Percentiles rank a stretch among this genome's conserved stretches.
These are phyloP conservation scores for Ennomos erosarius DNA, from an alignment of 2,888 invertebrate species.

Conservation along the genomic window DNA sequence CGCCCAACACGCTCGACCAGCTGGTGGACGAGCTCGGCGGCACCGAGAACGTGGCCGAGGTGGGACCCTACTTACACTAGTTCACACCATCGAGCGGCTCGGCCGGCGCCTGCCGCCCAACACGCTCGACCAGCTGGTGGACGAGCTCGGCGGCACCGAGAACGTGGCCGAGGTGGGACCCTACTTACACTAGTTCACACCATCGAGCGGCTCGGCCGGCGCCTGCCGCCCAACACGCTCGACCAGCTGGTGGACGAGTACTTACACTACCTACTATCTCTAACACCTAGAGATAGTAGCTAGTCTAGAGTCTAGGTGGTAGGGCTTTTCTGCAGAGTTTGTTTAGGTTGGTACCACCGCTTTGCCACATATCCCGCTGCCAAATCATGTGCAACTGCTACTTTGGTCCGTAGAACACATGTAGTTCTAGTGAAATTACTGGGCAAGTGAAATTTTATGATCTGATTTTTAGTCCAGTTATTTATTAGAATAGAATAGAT, in stretches of 20 bases:
- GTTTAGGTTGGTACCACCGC: too few species aligned
- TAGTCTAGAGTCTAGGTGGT: too few species aligned
- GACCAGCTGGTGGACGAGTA: slow-evolving; percentile 99
- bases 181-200: neutral
- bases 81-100: slow-evolving; percentile 76
- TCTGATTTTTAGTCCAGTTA: too few species aligned
- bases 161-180: slow-evolving; percentile 95
- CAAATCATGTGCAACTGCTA: too few species aligned
- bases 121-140: slow-evolving; percentile 98
- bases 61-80: slow-evolving; percentile 46
- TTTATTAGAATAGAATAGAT: too few species aligned
- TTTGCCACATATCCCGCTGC: too few species aligned
- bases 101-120: slow-evolving; percentile 96
- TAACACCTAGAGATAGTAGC: too few species aligned
- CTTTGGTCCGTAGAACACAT: too few species aligned
- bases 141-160: slow-evolving; percentile 98
- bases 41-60: slow-evolving; percentile 98
- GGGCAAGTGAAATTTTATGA: too few species aligned
- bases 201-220: slow-evolving; percentile 87
- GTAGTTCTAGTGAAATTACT: too few species aligned
- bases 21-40: slow-evolving; percentile 99
- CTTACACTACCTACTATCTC: too few species aligned
- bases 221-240: slow-evolving; percentile 97
- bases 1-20: slow-evolving; percentile 99
- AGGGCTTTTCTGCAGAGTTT: too few species aligned